Conservation (phyloP, 2,888 invertebrate species). For the Parochlus steinenii region DNA sequence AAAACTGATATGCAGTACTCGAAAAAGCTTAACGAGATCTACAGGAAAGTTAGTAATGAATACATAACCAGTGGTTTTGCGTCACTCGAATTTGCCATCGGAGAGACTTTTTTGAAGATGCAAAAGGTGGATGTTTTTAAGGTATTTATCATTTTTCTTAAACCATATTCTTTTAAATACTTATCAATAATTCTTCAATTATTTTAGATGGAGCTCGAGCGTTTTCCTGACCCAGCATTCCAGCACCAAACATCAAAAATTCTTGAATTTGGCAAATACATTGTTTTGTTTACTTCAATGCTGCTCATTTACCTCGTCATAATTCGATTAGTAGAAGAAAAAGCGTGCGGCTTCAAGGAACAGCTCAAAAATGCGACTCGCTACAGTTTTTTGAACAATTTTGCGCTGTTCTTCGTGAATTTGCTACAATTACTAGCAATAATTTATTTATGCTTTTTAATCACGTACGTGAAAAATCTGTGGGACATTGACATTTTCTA, state of each 20-base stretch:
- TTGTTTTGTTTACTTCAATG: conserved; percentile 16
- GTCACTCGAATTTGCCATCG: conserved; percentile 40
- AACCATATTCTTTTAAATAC: background rate
- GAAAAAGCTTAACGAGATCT: conserved; percentile 23
- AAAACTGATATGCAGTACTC: conserved; percentile 25
- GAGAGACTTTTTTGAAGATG: conserved; percentile 36
- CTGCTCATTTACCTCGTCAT: conserved; percentile 11
- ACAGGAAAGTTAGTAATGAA: conserved; percentile 24
- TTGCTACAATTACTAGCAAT: conserved; percentile 16
- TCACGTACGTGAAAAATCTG: conserved; percentile 12
- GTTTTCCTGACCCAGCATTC: conserved; percentile 7
- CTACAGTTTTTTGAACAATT: conserved; percentile 25
- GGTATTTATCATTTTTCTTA: background rate
- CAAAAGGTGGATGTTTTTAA: background rate
- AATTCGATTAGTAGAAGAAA: conserved; percentile 9
- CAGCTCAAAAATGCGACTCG: conserved; percentile 22
- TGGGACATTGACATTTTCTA: conserved; percentile 16
- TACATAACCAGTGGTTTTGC: conserved; percentile 36
- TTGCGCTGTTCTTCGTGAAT: conserved; percentile 24
- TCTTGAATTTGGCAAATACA: conserved; percentile 1
- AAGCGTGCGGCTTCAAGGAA: conserved; percentile 14
- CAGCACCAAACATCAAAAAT: conserved; percentile 4
- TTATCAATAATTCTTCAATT: background rate
- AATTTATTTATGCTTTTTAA: conserved; percentile 5
- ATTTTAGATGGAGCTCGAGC: conserved; percentile 7